These are phyloP conservation scores for Sarcophilus harrisii DNA, from an alignment of 2,797 vertebrate genomes.

Conservation along the genomic window DNA sequence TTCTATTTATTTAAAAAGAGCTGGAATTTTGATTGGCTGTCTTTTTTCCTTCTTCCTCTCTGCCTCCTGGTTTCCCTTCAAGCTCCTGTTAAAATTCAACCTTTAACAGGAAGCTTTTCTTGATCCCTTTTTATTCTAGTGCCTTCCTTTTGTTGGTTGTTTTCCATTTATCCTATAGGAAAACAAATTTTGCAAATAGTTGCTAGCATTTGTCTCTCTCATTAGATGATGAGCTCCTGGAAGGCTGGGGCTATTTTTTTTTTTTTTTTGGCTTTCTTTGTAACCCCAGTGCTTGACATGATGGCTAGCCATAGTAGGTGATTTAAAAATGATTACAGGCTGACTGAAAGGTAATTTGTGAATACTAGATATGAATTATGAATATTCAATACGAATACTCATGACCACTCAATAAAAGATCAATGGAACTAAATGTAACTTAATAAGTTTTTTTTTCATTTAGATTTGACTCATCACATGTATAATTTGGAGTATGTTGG, in stretches of 20 bases:
- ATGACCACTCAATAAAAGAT: too few relatives aligned
- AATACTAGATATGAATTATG: too few relatives aligned
- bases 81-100: not conserved
- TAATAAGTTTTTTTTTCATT: conserved; percentile 47
- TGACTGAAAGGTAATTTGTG: too few relatives aligned
- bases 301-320: too few relatives aligned
- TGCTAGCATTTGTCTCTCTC: not conserved
- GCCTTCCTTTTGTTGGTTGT: not conserved
- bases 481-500: too few relatives aligned
- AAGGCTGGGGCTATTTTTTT: too few relatives aligned
- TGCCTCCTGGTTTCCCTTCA: not conserved
- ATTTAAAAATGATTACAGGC: too few relatives aligned
- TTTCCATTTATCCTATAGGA: not conserved
- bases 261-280: too few relatives aligned
- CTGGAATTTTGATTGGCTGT: not conserved
- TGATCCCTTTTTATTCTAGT: not conserved
- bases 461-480: too few relatives aligned
- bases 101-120: not conserved
- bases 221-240: not conserved
- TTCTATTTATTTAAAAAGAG: not conserved
- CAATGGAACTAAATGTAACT: too few relatives aligned
- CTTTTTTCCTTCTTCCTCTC: not conserved
- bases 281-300: too few relatives aligned
- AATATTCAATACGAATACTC: too few relatives aligned
- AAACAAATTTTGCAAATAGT: not conserved